Base-by-base conservation (phyloP, 1,140 invertebrate species). In the Tetramorium simillimum region DNA sequence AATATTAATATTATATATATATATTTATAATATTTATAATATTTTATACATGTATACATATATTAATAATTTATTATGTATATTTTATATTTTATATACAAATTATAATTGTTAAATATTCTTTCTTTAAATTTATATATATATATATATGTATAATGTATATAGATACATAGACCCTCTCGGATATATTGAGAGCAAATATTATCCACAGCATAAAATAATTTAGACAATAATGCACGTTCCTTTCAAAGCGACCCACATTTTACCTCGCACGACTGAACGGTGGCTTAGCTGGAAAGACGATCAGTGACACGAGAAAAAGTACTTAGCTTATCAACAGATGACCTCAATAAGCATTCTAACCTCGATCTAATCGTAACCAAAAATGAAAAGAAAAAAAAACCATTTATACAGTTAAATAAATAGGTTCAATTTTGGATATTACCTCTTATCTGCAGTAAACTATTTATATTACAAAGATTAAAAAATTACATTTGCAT, bases 281-380 rank as follows among this genome's bases (percentile, higher is more conserved):
- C 28, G 77, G 46, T 81, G 21, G 40, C 24, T 75, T 75, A 46
- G 40, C 80, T 84, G 40, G 80, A 62, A 84, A 84, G 53, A 82
- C 80, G 80, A 84, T 84, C 80, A 84, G 40, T 56, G 69, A 84
- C 69, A 84, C 53, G 80, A 75, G 53, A 84, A 84, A 84, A 84
- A 84, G 53, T 84, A 84, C 80, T 84, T 75, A 73, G 43, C 53
- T 73, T 84, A 84, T 75, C 80, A 84, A 84, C 67, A 12, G 18
- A 21, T 60, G 80, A 75, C 80, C 80, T 84, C 56, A 84, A 84
- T 84, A 63, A 75, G 18, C 14, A 75, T 60, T 60, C 53, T 73
- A 75, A 62, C 56, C 80, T 75, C 53, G 18, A 82, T 82, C 33
- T 69, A 69, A 49, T 14, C 43, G n/a, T 18, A 46, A 49, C n/a